These are phyloP conservation scores for Pyrgilauda ruficollis DNA, from an alignment of 2,113 vertebrate genomes.

Conservation along the genomic window DNA sequence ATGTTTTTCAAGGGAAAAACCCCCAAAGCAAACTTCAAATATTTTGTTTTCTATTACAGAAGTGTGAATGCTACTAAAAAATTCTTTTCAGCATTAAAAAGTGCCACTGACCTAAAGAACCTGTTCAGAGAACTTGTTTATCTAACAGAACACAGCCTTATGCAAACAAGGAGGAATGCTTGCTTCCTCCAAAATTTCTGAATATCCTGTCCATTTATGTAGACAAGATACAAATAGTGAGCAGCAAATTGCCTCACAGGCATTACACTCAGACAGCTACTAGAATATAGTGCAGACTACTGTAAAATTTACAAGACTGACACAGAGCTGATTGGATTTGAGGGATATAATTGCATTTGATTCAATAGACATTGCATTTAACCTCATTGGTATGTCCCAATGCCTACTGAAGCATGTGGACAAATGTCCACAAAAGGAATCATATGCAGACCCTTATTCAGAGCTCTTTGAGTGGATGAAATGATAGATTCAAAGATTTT, in stretches of 20 bases:
- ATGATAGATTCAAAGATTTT: neutral
- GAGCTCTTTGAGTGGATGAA: neutral
- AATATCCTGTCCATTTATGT: neutral
- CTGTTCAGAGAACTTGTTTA: neutral
- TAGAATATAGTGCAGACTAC: slow-evolving; percentile 18
- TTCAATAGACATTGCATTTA: neutral
- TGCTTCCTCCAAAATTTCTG: neutral
- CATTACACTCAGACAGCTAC: slow-evolving; percentile 18
- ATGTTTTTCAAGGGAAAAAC: neutral
- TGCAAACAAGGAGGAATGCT: neutral
- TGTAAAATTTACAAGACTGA: slow-evolving; percentile 29
- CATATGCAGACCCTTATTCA: neutral
- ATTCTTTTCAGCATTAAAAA: neutral
- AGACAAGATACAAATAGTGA: neutral
- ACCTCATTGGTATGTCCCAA: neutral
- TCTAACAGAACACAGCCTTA: neutral
- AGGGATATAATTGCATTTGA: slow-evolving; percentile 1
- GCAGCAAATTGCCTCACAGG: neutral
- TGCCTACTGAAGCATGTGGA: neutral
- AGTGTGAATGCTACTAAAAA: neutral
- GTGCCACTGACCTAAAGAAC: neutral
- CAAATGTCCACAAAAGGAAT: neutral
- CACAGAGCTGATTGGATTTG: neutral
- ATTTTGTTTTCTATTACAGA: neutral
- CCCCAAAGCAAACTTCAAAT: neutral